Percentiles rank a stretch among this genome's conserved stretches.
These are phyloP conservation scores for Stramonita haemastoma DNA, from an alignment of 2,888 invertebrate genomes.

Conservation along the genomic window DNA sequence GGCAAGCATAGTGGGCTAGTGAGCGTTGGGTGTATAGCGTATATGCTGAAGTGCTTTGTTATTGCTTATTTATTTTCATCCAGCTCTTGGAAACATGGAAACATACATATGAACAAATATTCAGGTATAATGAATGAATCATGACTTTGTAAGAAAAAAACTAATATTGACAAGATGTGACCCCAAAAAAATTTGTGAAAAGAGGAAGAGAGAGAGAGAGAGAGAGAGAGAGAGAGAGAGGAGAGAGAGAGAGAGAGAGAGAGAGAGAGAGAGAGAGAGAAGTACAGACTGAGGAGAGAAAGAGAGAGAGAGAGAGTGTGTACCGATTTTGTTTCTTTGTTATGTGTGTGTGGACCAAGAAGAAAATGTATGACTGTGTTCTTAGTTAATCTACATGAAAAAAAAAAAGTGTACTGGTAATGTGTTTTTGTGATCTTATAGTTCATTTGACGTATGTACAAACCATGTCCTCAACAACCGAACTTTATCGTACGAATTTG, in stretches of 20 bases:
- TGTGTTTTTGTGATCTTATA: neutral
- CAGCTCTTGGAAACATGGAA: too few species aligned
- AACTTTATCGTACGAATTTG: too few species aligned
- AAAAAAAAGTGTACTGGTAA: neutral
- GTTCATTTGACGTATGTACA: too few species aligned
- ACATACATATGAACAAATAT: too few species aligned
- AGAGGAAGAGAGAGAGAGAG: neutral
- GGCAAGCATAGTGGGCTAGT: too few species aligned
- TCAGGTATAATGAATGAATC: too few species aligned
- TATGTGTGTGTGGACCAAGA: neutral
- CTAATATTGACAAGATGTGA: too few species aligned
- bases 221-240: neutral
- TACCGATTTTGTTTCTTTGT: neutral
- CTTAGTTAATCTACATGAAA: neutral
- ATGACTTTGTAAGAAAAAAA: too few species aligned
- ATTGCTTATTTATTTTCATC: too few species aligned
- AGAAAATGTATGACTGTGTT: neutral
- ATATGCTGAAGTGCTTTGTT: too few species aligned
- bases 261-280: neutral
- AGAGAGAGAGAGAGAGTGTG: conserved; percentile 10
- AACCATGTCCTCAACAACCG: too few species aligned
- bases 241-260: neutral
- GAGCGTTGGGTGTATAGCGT: too few species aligned
- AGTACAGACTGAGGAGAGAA: neutral
- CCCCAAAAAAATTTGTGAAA: neutral